Evolutionary conservation across 2,888 invertebrate genomes (phyloP).

Genomic region (Trichopoda pennipes): DNA sequence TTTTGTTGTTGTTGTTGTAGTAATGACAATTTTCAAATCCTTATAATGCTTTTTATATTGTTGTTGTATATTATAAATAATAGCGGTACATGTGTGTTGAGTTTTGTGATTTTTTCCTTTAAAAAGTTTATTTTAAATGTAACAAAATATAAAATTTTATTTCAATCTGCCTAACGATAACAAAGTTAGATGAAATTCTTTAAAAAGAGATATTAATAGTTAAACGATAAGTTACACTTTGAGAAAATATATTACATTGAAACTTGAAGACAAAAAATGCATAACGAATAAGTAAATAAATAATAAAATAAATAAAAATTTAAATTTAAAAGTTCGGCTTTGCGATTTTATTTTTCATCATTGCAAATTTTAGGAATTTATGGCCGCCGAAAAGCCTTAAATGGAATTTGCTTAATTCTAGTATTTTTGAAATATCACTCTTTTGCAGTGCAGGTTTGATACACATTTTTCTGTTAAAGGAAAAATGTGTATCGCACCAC

Average conservation of each 20-base stretch:
- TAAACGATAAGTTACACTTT: background rate
- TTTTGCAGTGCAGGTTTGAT: no score
- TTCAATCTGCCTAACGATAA: background rate
- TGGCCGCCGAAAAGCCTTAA: no score
- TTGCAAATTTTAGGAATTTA: no score
- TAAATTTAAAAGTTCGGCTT: no score
- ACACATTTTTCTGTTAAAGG: no score
- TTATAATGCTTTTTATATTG: constrained; percentile 30
- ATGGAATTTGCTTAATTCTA: no score
- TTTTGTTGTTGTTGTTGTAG: constrained; percentile 41
- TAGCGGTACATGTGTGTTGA: constrained; percentile 35
- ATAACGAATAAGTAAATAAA: no score
- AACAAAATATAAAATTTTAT: constrained; percentile 25
- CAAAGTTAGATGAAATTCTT: background rate
- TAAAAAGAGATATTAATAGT: background rate
- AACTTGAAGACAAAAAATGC: no score
- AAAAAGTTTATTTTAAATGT: constrained; percentile 18
- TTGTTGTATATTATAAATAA: constrained; percentile 36
- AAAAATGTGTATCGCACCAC: no score
- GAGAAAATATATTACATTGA: background rate
- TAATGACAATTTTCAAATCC: constrained; percentile 53
- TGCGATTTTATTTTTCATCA: no score
- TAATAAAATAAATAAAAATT: no score
- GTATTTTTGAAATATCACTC: no score
- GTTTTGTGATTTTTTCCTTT: constrained; percentile 28